A percentile compares a stretch with the other conserved stretches of the same genome.
Conservation (phyloP, 2,113 vertebrate species). For the Melospiza georgiana region DNA sequence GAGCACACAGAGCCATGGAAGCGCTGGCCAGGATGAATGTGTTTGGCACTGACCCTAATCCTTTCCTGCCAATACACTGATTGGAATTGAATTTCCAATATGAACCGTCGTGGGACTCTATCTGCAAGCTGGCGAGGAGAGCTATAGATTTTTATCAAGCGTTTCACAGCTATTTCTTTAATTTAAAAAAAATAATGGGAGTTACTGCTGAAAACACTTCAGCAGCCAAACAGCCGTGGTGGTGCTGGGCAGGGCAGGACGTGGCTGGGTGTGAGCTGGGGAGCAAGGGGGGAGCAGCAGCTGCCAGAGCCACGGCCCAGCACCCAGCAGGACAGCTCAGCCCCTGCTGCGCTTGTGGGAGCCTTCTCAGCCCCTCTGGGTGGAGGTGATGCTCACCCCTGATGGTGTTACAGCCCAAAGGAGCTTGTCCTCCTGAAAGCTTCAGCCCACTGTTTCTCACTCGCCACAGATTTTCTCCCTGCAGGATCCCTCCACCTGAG, state of each 20-base stretch:
- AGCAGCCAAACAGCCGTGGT: not conserved
- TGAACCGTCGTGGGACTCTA: not conserved
- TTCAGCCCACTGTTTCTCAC: not conserved
- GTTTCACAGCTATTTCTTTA: conserved; percentile 42
- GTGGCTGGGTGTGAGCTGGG: not conserved
- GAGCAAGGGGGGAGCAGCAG: rapidly evolving
- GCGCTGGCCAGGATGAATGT: not conserved
- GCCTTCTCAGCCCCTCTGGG: not conserved
- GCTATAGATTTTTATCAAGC: conserved; percentile 34
- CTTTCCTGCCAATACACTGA: conserved; percentile 42
- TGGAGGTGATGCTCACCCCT: not conserved
- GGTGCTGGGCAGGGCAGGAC: rapidly evolving
- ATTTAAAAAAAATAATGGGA: not conserved
- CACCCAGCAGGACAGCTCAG: not conserved
- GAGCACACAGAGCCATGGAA: not conserved
- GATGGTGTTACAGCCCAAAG: not conserved
- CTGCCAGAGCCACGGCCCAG: not conserved
- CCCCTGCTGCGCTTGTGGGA: not conserved
- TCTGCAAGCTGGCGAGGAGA: not conserved
- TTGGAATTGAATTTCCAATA: conserved; percentile 48
- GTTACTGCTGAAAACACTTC: not conserved
- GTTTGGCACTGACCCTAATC: conserved; percentile 1
- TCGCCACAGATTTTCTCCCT: rapidly evolving
- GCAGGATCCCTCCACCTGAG: not conserved
- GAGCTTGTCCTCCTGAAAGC: not conserved